A percentile compares a stretch with the other conserved stretches of the same genome.
These are phyloP conservation scores for Phainopepla nitens DNA, from an alignment of 2,113 vertebrate genomes.

Conservation along the genomic window DNA sequence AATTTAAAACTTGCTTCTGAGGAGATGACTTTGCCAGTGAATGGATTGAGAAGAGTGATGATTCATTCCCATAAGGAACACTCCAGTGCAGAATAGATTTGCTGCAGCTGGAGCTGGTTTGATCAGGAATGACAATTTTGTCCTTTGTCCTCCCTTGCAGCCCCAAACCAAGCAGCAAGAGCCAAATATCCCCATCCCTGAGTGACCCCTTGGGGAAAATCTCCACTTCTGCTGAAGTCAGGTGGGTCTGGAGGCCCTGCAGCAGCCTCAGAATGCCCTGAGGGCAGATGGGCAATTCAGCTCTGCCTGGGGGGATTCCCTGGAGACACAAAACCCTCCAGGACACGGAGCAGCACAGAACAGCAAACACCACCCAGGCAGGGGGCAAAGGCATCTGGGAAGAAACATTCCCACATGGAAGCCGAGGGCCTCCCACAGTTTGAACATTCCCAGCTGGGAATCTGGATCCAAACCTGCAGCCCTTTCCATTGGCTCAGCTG, in stretches of 20 bases:
- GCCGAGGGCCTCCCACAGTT: not conserved
- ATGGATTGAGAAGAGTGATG: not conserved
- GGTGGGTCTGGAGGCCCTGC: not conserved
- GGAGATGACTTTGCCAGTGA: not conserved
- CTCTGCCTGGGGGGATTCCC: not conserved
- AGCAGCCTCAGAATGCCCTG: not conserved
- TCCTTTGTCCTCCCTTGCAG: not conserved
- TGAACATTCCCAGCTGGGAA: not conserved
- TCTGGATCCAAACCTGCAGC: not conserved
- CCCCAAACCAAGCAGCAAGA: not conserved
- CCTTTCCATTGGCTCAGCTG: not conserved
- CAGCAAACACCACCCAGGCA: not conserved
- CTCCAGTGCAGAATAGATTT: not conserved
- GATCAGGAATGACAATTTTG: not conserved
- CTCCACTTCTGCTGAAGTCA: not conserved
- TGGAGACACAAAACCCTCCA: not conserved
- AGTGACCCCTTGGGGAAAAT: not conserved
- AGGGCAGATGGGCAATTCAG: rapidly evolving
- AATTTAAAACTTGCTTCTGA: not conserved
- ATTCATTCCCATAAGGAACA: not conserved
- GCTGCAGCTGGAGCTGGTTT: not conserved
- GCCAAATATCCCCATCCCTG: not conserved
- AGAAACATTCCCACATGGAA: not conserved
- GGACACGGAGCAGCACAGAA: not conserved
- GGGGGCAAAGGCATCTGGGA: not conserved